Evolutionary conservation across 2,888 invertebrate genomes (phyloP).

Genomic region (Lithophane ornitopus): DNA sequence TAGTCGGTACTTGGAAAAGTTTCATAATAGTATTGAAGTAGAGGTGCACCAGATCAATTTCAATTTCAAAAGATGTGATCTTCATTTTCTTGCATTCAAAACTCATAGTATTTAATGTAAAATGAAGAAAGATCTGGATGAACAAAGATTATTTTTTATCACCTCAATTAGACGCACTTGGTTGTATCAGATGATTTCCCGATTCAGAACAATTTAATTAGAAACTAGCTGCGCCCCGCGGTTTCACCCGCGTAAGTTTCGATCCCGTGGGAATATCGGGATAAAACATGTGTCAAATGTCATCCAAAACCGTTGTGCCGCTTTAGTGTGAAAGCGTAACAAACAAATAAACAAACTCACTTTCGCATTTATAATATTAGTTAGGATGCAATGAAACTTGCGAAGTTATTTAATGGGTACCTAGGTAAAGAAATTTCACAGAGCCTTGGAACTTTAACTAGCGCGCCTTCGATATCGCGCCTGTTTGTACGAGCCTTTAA

Average conservation of each 20-base stretch:
- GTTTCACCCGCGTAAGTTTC: too few species aligned
- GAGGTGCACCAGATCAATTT: not conserved
- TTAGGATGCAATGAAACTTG: not conserved
- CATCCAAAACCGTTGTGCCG: too few species aligned
- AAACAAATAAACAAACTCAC: too few species aligned
- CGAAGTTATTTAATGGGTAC: not conserved
- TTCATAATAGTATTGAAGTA: not conserved
- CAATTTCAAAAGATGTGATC: not conserved
- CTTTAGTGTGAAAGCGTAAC: too few species aligned
- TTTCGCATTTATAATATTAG: too few species aligned
- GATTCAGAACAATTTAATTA: not conserved
- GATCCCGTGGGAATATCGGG: too few species aligned
- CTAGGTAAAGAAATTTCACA: not conserved
- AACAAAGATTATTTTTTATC: constrained; percentile 7
- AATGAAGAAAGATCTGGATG: not conserved
- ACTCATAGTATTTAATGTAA: not conserved
- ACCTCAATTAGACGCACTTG: not conserved
- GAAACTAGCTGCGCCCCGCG: too few species aligned
- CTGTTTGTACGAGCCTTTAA: too few species aligned
- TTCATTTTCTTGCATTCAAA: constrained; percentile 1
- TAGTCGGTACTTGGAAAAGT: not conserved
- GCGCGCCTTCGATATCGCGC: too few species aligned
- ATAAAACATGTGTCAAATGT: too few species aligned
- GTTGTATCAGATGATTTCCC: constrained; percentile 15
- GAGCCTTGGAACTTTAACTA: not conserved